These are phyloP conservation scores for Athene cunicularia DNA, from an alignment of 2,113 vertebrate genomes.

Conservation along the genomic window DNA sequence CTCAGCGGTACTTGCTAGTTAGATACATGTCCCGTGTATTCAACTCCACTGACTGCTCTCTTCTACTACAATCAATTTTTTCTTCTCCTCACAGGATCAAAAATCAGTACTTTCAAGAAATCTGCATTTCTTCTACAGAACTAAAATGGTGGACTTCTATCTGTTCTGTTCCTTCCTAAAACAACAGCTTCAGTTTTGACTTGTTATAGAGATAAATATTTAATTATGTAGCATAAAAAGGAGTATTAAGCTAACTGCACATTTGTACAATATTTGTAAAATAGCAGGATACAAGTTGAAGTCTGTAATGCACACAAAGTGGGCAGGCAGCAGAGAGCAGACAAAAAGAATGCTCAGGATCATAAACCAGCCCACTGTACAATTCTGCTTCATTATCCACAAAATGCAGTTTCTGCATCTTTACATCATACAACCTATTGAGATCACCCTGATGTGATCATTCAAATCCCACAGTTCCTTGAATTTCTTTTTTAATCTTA, in stretches of 20 bases:
- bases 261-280: background rate
- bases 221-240: background rate
- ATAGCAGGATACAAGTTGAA: background rate
- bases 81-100: background rate
- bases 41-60: background rate
- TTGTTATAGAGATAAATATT: background rate
- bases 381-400: background rate
- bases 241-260: background rate
- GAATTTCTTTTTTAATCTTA: background rate
- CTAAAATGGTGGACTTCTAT: background rate
- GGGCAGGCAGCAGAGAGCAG: background rate
- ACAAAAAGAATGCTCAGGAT: background rate
- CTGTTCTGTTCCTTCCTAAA: background rate
- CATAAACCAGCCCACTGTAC: background rate
- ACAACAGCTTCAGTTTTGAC: background rate
- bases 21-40: background rate
- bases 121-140: background rate
- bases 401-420: background rate
- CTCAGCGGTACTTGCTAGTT: background rate
- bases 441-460: background rate
- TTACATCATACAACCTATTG: background rate
- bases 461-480: background rate
- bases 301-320: background rate
- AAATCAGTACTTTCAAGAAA: background rate
- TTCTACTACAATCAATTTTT: background rate